Evolutionary conservation across 2,113 vertebrate species (phyloP).

Genomic region (Tonatia bakeri): DNA sequence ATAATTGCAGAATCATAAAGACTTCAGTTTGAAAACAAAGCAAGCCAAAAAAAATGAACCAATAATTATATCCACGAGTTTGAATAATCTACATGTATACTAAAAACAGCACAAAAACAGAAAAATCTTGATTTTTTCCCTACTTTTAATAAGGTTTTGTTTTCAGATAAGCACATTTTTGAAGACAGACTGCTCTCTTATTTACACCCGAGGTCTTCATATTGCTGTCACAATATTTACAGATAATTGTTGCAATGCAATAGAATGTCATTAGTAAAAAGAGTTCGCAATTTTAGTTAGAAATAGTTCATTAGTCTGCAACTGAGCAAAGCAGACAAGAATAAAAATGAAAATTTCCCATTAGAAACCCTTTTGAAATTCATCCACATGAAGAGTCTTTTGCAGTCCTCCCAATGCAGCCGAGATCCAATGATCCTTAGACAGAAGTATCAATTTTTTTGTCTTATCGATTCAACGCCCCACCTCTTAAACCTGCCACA

Average conservation of each 20-base stretch:
- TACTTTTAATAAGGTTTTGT: neutral
- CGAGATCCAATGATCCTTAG: neutral
- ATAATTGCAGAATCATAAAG: neutral
- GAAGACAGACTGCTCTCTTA: constrained; percentile 17
- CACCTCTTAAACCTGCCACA: neutral
- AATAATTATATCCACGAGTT: neutral
- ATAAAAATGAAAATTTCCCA: neutral
- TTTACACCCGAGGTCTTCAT: constrained; percentile 10
- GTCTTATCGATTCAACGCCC: neutral
- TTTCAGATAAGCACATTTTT: constrained; percentile 3
- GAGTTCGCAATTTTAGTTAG: constrained; percentile 35
- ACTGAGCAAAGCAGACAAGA: neutral
- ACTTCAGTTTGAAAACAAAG: constrained; percentile 2
- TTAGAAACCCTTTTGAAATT: neutral
- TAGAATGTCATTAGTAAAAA: constrained; percentile 2
- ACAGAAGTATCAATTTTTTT: neutral
- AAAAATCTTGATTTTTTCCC: neutral
- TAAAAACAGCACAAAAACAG: neutral
- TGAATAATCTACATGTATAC: constrained; percentile 5
- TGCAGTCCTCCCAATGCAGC: neutral
- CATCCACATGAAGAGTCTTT: neutral
- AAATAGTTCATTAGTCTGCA: neutral
- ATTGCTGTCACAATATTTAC: constrained; percentile 50
- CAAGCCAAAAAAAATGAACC: neutral
- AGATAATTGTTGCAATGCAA: neutral